These are phyloP conservation scores for Apteryx mantelli DNA, from an alignment of 2,113 vertebrate genomes.

Conservation along the genomic window DNA sequence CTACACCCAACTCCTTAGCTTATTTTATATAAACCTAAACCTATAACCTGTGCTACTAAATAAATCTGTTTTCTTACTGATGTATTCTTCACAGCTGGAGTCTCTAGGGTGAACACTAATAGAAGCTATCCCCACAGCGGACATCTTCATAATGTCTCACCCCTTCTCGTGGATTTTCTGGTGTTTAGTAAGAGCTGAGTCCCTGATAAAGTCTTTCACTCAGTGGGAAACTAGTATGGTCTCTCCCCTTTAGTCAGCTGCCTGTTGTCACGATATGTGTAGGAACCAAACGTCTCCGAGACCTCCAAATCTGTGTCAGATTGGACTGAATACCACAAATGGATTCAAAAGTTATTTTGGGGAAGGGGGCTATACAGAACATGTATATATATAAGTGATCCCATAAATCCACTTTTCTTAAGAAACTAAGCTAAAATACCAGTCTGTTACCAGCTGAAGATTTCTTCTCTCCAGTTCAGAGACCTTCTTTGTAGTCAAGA, in stretches of 20 bases:
- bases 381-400: background rate
- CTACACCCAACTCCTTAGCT: background rate
- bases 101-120: background rate
- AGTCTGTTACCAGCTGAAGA: background rate
- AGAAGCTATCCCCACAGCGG: background rate
- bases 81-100: background rate
- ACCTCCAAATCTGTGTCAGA: background rate
- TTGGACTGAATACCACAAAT: background rate
- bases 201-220: background rate
- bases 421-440: background rate
- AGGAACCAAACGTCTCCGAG: background rate
- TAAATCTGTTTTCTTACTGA: background rate
- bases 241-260: background rate
- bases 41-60: background rate
- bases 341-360: background rate
- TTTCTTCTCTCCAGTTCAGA: background rate
- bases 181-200: background rate
- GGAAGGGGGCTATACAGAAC: background rate
- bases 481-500: conserved; percentile 19
- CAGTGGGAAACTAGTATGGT: background rate
- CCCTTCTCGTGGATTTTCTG: background rate
- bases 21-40: background rate
- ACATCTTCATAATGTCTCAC: background rate
- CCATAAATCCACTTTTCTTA: background rate
- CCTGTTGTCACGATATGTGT: background rate